A percentile compares a stretch with the other conserved stretches of the same genome.
phyloP scores from a whole-genome alignment of 2,113 vertebrate species.

The Chionodraco myersi region DNA sequence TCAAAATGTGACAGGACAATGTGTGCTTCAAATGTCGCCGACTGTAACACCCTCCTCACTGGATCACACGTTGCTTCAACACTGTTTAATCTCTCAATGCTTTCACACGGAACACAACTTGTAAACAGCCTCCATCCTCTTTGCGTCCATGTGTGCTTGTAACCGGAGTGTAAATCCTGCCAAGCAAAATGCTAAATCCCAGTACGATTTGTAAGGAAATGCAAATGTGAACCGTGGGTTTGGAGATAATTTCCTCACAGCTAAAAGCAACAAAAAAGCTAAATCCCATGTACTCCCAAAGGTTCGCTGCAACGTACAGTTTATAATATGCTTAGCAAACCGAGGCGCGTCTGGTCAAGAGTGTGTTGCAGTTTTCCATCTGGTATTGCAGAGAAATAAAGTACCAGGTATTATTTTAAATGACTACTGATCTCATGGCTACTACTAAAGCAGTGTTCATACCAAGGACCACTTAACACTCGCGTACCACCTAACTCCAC shows the following conservation, averaged over 20 bases:
- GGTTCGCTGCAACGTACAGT: too few species aligned
- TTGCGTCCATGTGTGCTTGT: slow-evolving; percentile 5
- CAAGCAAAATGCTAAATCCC: background rate
- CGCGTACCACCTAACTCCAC: too few species aligned
- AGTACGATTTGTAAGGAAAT: background rate
- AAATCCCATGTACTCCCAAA: background rate
- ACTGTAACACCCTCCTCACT: background rate
- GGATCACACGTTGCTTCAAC: background rate
- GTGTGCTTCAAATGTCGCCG: background rate
- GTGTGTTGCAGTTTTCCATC: background rate
- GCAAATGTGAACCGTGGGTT: background rate
- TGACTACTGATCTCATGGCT: slow-evolving; percentile 8
- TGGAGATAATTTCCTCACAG: background rate
- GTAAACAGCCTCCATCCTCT: background rate
- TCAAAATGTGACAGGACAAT: background rate
- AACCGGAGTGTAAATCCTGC: slow-evolving; percentile 1
- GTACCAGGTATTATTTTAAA: background rate
- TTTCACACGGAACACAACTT: slow-evolving; percentile 1
- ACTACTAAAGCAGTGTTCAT: background rate
- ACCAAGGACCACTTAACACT: too few species aligned
- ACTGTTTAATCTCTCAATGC: slow-evolving; percentile 1
- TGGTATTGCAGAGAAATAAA: background rate
- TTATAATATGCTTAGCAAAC: background rate
- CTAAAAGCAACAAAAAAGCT: background rate
- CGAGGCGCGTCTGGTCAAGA: background rate